Evolutionary conservation across 2,888 invertebrate species (phyloP).

Genomic region (Tetheella fluctuosa): DNA sequence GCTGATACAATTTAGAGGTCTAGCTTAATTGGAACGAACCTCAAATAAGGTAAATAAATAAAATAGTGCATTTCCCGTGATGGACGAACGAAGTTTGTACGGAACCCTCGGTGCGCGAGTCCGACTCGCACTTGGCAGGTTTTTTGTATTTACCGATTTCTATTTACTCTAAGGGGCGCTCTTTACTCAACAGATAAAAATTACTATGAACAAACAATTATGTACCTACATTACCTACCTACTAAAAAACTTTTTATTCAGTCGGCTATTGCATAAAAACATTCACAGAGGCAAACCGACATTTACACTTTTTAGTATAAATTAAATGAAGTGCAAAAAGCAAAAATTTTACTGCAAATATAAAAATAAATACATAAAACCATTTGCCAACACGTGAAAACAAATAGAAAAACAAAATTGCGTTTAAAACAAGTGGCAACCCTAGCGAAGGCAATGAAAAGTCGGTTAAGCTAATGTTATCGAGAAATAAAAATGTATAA

Average conservation of each 20-base stretch:
- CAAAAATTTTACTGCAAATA: background rate
- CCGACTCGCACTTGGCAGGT: too few species aligned
- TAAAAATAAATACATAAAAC: conserved; percentile 8
- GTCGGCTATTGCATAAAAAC: background rate
- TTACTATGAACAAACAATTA: too few species aligned
- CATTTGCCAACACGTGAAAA: conserved; percentile 19
- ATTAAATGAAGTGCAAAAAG: background rate
- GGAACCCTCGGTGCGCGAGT: too few species aligned
- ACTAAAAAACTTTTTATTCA: background rate
- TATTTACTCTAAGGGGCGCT: too few species aligned
- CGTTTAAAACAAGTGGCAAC: conserved; percentile 58
- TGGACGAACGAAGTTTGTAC: too few species aligned
- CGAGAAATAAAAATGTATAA: conserved; percentile 84
- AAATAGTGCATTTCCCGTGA: too few species aligned
- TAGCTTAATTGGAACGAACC: too few species aligned
- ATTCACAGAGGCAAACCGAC: background rate
- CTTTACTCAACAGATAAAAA: too few species aligned
- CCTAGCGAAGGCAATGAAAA: conserved; percentile 82
- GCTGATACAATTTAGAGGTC: too few species aligned
- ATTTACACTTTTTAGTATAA: background rate
- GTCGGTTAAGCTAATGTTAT: conserved; percentile 85
- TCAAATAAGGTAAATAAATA: too few species aligned
- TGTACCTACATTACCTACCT: background rate
- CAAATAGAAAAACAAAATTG: conserved; percentile 37
- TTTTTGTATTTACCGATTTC: too few species aligned